Evolutionary conservation across 1,140 invertebrate genomes (phyloP), one percentile per base, ranked within the genome.

Genomic region (Cheumatopsyche charites): DNA sequence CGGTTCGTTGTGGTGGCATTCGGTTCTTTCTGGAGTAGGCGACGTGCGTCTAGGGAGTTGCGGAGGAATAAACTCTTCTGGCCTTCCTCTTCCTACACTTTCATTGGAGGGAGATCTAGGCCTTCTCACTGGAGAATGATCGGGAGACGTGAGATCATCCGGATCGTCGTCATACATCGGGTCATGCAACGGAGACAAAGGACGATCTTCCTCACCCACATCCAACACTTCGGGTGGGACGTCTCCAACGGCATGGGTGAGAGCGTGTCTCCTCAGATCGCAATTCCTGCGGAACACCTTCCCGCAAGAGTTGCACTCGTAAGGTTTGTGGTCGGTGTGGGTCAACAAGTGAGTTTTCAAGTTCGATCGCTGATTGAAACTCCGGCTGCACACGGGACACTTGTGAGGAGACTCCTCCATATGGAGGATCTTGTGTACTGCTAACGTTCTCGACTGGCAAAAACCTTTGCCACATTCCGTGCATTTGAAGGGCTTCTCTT

Each of bases 401-500:
- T 95, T 95, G 85, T 96, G 94, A 0, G 94, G 94, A 0, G 93
- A 94, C 78, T 96, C 93, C 79, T 95, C 93, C 90, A 95, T 91
- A 80, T 96, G 94, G 4, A 95, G 86, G 77, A 96, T 95, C 80
- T 94, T 94, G 86, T 98, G 96, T 1, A 97, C 94, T 7, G 95
- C 94, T 73, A 98, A 83, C 0, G 96, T 98, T 42, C 96, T 86
- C 15, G 93, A 94, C 79, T 98, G 96, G 80, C 96, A 98, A 85
- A 98, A 98, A 12, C 95, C 96, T 83, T 98, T 98, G 62, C 95
- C 94, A 79, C 96, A 98, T 82, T 97, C 94, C 15, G 89, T 90
- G 81, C 96, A 98, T 83, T 96, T 97, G 86, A 97, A 98, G 0
- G 96, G 96, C 79, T 98, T 98, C 82, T 98, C 95, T 83, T 97